Base-by-base conservation (phyloP, 2,888 invertebrate genomes). In the Dryocosmus kuriphilus region DNA sequence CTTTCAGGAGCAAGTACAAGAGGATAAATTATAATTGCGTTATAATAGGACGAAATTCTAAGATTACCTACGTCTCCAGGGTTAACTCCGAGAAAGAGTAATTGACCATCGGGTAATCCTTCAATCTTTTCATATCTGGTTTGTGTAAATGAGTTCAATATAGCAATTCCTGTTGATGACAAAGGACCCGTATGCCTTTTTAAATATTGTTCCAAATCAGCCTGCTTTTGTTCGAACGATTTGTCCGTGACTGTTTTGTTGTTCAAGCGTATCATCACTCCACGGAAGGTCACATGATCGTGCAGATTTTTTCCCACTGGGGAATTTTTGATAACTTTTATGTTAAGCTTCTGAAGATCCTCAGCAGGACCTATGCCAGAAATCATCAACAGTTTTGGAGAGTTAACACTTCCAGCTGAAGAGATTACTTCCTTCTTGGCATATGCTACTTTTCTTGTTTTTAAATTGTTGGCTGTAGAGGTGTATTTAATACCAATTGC, bases 381-480 rank as follows among this genome's bases (percentile, higher is more conserved):
- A n/a, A n/a, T n/a, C 96, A 98, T 95, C 77, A 98, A 93, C 16
- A 98, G 90, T 87, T 98, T 98, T 0, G 98, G 97, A 0, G 96
- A 94, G 81, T 95, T 97, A 79, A 98, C 95, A 0, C 98, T 95
- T 1, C 98, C 98, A 0, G 96, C 97, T 6, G 96, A 94, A 41
- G 97, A 88, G 81, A 97, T 96, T 0, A 97, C 95, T 92, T 96
- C 96, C 83, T 94, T 93, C 80, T 93, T 93, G 0, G 96, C 96
- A 79, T 93, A 92, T 0, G 94, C 94, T 0, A 93, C 93, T 94
- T 46, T 46, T 8, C n/a, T n/a, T n/a, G 2, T 93, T 92, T 8
- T 90, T 88, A 0, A 94, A 95, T 78, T 94, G 93, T 83, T 95
- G 94, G 57, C 95, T 32, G 90, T 88, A 1, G 84, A 82, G 61